phyloP scores from a whole-genome alignment of 2,113 vertebrate species.

The Dasyornis broadbenti region DNA sequence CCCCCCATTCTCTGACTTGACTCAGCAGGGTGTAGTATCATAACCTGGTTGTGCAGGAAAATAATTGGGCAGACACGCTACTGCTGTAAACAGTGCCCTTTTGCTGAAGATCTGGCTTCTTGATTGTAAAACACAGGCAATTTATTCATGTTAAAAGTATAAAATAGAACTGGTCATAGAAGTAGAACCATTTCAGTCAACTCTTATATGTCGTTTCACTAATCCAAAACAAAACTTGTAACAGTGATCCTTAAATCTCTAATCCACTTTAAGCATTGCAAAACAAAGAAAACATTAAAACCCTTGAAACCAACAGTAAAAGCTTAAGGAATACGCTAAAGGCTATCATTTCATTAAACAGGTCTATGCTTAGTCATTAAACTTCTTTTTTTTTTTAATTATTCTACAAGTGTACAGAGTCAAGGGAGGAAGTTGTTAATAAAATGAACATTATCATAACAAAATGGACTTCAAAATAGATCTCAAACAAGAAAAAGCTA shows the following conservation, averaged over 20 bases:
- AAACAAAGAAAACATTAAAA: slow-evolving; percentile 57
- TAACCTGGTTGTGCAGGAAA: not conserved
- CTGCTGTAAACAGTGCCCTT: not conserved
- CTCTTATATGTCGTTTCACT: not conserved
- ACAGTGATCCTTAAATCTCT: slow-evolving; percentile 29
- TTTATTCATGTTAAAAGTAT: not conserved
- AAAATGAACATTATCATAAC: not conserved
- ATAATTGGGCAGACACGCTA: not conserved
- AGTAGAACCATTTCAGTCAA: slow-evolving; percentile 4
- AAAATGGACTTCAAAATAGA: not conserved
- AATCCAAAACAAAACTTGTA: slow-evolving; percentile 46
- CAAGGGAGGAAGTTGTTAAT: not conserved
- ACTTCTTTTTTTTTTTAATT: slow-evolving; percentile 14
- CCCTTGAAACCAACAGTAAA: slow-evolving; percentile 7
- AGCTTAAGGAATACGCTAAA: not conserved
- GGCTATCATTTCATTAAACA: not conserved
- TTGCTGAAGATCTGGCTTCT: not conserved
- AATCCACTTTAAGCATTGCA: slow-evolving; percentile 47
- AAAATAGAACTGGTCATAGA: slow-evolving; percentile 1
- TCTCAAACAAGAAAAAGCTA: not conserved
- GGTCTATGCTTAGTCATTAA: not conserved
- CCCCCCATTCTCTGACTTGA: not conserved
- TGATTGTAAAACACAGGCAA: slow-evolving; percentile 2
- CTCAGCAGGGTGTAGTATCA: slow-evolving; percentile 18
- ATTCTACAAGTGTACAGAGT: not conserved